Evolutionary conservation across 2,888 invertebrate genomes (phyloP), one percentile per base, ranked within the genome.

Genomic region (Ypsolopha sequella): DNA sequence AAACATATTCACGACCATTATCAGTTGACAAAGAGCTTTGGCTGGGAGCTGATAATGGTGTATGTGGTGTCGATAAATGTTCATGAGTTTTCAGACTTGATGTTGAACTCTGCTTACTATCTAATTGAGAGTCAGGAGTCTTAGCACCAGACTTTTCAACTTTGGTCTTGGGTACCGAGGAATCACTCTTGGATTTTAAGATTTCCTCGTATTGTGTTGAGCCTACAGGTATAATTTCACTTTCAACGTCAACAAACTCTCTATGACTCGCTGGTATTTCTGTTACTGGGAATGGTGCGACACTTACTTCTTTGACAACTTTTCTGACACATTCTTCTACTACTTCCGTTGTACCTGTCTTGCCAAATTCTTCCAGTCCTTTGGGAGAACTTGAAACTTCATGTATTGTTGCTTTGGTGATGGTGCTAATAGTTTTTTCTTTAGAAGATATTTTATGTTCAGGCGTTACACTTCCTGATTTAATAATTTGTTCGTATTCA

Each of bases 11-110:
- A 57, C 87, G 76, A 9, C 91, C 91, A 67, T 91, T 90, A 59
- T 91, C 90, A 14, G 90, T 89, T 51, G 90, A 90, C 55, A 91
- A 82, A 6, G 91, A 91, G 63, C 90, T 90, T 68, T 89, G 89
- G 62, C 90, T 91, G 1, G 91, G 91, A 43, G 85, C 87, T 13
- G 90, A 90, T 53, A 88, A 81, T 36, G 90, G 91, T 36, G 90
- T 89, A 58, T 89, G 89, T 6, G 89, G 89, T 2, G 90, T 89
- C 8, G 88, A 87, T 51, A 84, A 62, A 61, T 86, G 76, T 45
- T 86, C 82, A 55, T 85, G 81, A 34, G 86, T 84, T 90, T 90
- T 86, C 50, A 88, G 68, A 58, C 87, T 88, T 46, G 88, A 87
- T 9, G 89, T 88, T 11, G 90, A 90, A 63, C 90, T 90, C 66